These are phyloP conservation scores for Colaptes auratus DNA, from an alignment of 2,113 vertebrate species.

Conservation along the genomic window DNA sequence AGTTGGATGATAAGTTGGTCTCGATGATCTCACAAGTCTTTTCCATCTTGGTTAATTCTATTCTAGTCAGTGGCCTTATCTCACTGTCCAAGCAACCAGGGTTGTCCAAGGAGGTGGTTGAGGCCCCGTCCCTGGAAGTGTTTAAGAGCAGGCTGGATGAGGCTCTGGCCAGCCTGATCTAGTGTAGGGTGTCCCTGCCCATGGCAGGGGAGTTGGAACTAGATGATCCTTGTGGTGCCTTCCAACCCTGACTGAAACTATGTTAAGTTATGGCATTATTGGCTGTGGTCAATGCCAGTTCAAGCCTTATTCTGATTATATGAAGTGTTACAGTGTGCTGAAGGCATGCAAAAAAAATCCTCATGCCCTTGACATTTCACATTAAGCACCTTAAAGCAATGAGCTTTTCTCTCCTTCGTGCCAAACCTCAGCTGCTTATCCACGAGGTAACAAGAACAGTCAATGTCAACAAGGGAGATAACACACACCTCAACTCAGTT, in stretches of 20 bases:
- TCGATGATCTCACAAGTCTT: too few species aligned
- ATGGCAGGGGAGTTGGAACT: too few species aligned
- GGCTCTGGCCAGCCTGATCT: too few species aligned
- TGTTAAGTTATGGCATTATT: not conserved
- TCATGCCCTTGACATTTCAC: not conserved
- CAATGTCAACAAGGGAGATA: not conserved
- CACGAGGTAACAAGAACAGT: not conserved
- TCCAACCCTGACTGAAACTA: too few species aligned
- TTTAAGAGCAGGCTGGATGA: too few species aligned
- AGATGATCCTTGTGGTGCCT: too few species aligned
- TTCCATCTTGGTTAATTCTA: too few species aligned
- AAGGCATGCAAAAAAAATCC: not conserved
- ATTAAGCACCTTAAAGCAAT: not conserved
- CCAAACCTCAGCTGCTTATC: not conserved
- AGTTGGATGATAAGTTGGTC: too few species aligned
- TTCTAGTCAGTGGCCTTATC: rapidly evolving
- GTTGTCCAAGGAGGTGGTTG: too few species aligned
- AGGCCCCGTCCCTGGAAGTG: too few species aligned
- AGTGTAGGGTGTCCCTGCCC: too few species aligned
- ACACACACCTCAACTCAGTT: not conserved
- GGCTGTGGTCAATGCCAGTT: not conserved
- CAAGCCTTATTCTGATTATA: not conserved
- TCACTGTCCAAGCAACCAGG: not conserved
- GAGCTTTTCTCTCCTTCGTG: not conserved
- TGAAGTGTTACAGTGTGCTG: not conserved